Evolutionary conservation across 2,888 invertebrate species (phyloP), one percentile per base, ranked within the genome.

Genomic region (Caenorhabditis wallacei): DNA sequence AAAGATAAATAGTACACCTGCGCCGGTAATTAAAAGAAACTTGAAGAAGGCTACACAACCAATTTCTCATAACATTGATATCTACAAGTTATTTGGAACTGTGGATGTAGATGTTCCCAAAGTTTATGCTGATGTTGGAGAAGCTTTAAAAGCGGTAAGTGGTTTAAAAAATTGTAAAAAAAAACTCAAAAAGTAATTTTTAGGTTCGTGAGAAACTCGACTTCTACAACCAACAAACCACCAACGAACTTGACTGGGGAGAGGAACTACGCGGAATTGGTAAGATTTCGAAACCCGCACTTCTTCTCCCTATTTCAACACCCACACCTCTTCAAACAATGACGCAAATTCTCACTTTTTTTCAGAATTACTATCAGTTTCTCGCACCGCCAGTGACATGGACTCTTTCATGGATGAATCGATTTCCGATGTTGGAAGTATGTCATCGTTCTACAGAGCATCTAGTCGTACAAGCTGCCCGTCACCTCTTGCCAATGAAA

Each of bases 141-240:
- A 22, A 1, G 78, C 87, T 2, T 54, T 88, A 24, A 79, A 82
- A 30, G 78, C 84, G 54, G 88, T 89, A 1, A 66, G 70, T 37
- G 2, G 7, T 61, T 37, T 2, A 22, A 59, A 20, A 37, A 51
- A 20, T 16, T 8, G 20, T 43, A 40, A 40, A 13, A 40, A 16
- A 35, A 22, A 48, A 1, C 46, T 8, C 18, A 16, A 35, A 30
- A 18, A 30, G 18, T 0, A n/a, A 48, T 22, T 61, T 75, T 10
- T 69, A 85, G 84, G 86, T 89, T 0, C 56, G 79, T 35, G 78
- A 76, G n/a, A 83, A 80, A 18, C 70, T 88, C 0, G 80, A 74
- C 7, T 86, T 85, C 64, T 87, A 84, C 74, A 85, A 88, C 24
- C 79, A 85, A 13, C 87, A 88, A 80, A 89, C 89, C 59, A 89